Conservation (phyloP, 64 coral and sea anemone genomes). For the Trachythela sp. region DNA sequence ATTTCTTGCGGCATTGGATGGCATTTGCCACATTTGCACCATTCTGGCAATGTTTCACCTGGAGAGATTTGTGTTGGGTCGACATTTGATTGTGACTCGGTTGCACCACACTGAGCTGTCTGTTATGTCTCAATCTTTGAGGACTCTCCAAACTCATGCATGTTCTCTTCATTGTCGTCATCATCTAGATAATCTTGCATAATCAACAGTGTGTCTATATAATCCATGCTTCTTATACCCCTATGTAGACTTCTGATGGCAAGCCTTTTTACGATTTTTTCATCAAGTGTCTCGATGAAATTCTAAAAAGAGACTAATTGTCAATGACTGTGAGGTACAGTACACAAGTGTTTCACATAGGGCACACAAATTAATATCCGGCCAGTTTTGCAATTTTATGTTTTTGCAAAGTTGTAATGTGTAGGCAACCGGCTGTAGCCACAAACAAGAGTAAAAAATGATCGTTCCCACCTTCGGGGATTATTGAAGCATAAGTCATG, state of each 20-base stretch:
- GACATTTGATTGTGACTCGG: neutral
- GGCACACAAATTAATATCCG: too few relatives aligned
- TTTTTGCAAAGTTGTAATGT: too few relatives aligned
- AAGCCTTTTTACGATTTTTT: conserved; percentile 30
- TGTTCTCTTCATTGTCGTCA: neutral
- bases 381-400: too few relatives aligned
- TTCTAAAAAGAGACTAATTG: neutral
- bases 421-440: too few relatives aligned
- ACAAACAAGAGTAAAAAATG: too few relatives aligned
- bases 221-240: conserved; percentile 37
- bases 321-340: too few relatives aligned
- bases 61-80: neutral
- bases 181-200: conserved; percentile 23
- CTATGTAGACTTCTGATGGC: conserved; percentile 20
- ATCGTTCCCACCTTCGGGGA: too few relatives aligned
- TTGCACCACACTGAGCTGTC: neutral
- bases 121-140: neutral
- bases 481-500: too few relatives aligned
- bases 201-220: conserved; percentile 14
- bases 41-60: neutral
- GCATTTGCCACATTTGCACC: conserved; percentile 23
- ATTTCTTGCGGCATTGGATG: conserved; percentile 13
- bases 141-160: neutral
- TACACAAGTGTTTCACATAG: too few relatives aligned
- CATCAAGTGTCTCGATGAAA: conserved; percentile 40